Evolutionary conservation across 92 coral and sea anemone genomes (phyloP).

Genomic region (Porites rus): DNA sequence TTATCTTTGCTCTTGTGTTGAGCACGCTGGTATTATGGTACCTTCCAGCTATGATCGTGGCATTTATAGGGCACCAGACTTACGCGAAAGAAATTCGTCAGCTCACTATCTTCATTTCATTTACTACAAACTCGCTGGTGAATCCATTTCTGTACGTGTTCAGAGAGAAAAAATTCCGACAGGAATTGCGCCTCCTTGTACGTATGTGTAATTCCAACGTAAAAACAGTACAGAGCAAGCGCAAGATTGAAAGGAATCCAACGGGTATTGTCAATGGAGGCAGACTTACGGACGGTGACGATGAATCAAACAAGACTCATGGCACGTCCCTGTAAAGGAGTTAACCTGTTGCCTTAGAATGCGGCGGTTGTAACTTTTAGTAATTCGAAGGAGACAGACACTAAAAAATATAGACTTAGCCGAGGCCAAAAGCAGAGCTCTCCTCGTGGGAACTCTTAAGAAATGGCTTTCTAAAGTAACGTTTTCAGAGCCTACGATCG

Average conservation of each 20-base stretch:
- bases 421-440: too few species aligned
- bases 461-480: too few species aligned
- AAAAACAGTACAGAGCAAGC: not conserved
- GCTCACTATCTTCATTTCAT: constrained; percentile 3
- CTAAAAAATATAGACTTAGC: too few species aligned
- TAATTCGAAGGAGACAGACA: too few species aligned
- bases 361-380: too few species aligned
- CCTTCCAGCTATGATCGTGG: constrained; percentile 40
- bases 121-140: constrained; percentile 25
- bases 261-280: not conserved
- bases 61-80: not conserved
- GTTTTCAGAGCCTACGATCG: too few species aligned
- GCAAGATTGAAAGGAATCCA: not conserved
- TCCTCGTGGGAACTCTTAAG: too few species aligned
- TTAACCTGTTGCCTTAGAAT: too few species aligned
- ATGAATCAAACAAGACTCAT: not conserved
- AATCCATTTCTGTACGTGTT: constrained; percentile 53
- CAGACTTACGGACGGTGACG: not conserved
- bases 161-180: constrained; percentile 25
- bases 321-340: too few species aligned
- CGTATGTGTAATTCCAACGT: not conserved
- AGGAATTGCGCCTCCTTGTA: not conserved
- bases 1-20: constrained; percentile 28
- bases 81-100: not conserved
- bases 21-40: constrained; percentile 48